Percentiles rank a stretch among this genome's conserved stretches.
Evolutionary conservation across 2,888 invertebrate species (phyloP).

Genomic region (Cryptocephalus primarius): DNA sequence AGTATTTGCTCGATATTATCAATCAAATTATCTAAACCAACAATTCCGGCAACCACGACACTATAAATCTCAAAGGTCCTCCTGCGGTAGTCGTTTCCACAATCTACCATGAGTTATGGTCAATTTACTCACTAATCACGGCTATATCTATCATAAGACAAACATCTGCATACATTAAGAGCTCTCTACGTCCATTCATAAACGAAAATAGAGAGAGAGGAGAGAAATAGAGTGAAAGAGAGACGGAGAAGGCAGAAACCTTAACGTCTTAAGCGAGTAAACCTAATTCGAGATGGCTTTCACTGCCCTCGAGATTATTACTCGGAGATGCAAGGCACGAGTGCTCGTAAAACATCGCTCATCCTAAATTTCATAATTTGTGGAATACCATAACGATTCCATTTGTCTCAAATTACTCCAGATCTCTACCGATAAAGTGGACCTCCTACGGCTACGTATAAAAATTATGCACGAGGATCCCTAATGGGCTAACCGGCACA

Average conservation of each 20-base stretch:
- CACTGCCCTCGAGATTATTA: slow-evolving; percentile 6
- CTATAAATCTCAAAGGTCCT: no score
- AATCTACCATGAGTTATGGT: no score
- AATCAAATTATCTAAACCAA: no score
- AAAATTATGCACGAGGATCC: slow-evolving; percentile 9
- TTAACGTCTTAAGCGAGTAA: slow-evolving; percentile 9
- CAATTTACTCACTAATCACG: no score
- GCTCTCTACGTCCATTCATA: background rate
- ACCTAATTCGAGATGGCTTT: slow-evolving; percentile 14
- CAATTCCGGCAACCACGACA: no score
- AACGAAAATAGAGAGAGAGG: background rate
- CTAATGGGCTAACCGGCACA: background rate
- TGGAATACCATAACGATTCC: slow-evolving; percentile 16
- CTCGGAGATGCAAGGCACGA: slow-evolving; percentile 5
- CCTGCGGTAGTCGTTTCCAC: no score
- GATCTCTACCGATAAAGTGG: slow-evolving; percentile 19
- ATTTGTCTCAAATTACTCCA: slow-evolving; percentile 20
- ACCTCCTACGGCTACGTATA: slow-evolving; percentile 18
- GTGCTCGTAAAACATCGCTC: slow-evolving; percentile 7
- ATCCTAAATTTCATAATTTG: slow-evolving; percentile 16
- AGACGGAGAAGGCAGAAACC: slow-evolving; percentile 6
- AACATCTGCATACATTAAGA: background rate
- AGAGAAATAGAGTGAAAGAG: background rate
- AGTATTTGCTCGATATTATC: no score
- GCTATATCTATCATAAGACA: no score